These are phyloP conservation scores for Leptinotarsa haldemani DNA, from an alignment of 2,888 invertebrate species.

Conservation along the genomic window DNA sequence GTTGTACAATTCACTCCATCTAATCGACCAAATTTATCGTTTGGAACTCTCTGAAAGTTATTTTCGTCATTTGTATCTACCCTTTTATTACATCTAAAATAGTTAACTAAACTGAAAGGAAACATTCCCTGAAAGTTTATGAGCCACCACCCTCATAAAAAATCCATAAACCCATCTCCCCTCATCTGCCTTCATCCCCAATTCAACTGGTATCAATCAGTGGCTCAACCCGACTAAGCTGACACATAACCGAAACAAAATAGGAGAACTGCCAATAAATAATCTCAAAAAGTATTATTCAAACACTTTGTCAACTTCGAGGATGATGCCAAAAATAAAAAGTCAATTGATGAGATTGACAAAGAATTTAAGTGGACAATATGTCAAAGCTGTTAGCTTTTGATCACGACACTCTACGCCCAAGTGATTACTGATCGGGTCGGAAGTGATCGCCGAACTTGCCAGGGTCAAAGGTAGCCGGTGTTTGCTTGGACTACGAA, in stretches of 20 bases:
- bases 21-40: not conserved
- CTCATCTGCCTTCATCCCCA: slow-evolving; percentile 8
- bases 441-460: slow-evolving; percentile 46
- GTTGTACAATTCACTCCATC: not conserved
- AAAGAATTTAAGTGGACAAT: slow-evolving; percentile 52
- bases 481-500: slow-evolving; percentile 44
- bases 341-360: slow-evolving; percentile 47
- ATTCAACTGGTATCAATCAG: slow-evolving; percentile 11
- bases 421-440: slow-evolving; percentile 21
- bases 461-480: slow-evolving; percentile 32
- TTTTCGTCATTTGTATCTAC: not conserved
- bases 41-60: not conserved
- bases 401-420: slow-evolving; percentile 41
- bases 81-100: not conserved
- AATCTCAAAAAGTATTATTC: slow-evolving; percentile 34
- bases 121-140: not conserved
- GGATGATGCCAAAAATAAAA: slow-evolving; percentile 40
- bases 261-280: slow-evolving; percentile 31
- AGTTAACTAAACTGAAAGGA: not conserved
- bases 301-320: slow-evolving; percentile 37
- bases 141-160: not conserved
- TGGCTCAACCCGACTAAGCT: not conserved
- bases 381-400: slow-evolving; percentile 49
- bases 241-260: slow-evolving; percentile 9
- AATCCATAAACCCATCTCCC: slow-evolving; percentile 2